Evolutionary conservation across 2,888 invertebrate genomes (phyloP).

Genomic region (Bembecia ichneumoniformis): DNA sequence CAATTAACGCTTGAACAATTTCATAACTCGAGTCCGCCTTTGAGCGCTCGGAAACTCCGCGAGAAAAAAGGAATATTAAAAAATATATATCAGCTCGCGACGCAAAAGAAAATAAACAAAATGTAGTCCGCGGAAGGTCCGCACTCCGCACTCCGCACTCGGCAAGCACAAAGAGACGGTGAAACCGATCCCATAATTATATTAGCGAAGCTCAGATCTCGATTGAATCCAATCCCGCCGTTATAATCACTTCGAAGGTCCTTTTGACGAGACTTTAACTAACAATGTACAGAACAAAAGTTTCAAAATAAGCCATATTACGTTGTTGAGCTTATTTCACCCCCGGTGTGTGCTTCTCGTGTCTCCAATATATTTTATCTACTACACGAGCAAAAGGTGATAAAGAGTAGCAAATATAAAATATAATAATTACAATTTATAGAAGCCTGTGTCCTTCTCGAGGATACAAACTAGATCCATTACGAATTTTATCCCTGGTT

Average conservation of each 20-base stretch:
- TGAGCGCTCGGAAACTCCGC: constrained; percentile 45
- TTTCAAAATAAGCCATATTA: too few relatives aligned
- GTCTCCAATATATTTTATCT: too few relatives aligned
- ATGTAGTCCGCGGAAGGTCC: constrained; percentile 16
- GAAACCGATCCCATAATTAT: constrained; percentile 42
- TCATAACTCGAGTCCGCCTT: constrained; percentile 66
- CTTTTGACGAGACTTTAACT: constrained; percentile 19
- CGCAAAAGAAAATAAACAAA: constrained; percentile 44
- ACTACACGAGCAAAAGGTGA: too few relatives aligned
- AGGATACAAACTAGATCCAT: too few relatives aligned
- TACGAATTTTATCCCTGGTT: too few relatives aligned
- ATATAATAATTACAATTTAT: too few relatives aligned
- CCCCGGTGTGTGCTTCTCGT: too few relatives aligned
- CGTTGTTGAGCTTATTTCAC: too few relatives aligned
- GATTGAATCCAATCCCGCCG: constrained; percentile 27
- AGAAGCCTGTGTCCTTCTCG: too few relatives aligned
- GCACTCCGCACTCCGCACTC: constrained; percentile 7
- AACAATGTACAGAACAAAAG: too few relatives aligned
- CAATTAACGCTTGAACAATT: constrained; percentile 70
- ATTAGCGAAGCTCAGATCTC: constrained; percentile 42
- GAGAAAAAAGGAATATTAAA: constrained; percentile 39
- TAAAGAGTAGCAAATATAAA: too few relatives aligned
- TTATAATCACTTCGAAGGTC: constrained; percentile 28
- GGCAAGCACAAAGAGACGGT: constrained; percentile 34
- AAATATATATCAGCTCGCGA: constrained; percentile 42